Evolutionary conservation across 2,888 invertebrate species (phyloP).

Genomic region (Drosophila stalkeri): DNA sequence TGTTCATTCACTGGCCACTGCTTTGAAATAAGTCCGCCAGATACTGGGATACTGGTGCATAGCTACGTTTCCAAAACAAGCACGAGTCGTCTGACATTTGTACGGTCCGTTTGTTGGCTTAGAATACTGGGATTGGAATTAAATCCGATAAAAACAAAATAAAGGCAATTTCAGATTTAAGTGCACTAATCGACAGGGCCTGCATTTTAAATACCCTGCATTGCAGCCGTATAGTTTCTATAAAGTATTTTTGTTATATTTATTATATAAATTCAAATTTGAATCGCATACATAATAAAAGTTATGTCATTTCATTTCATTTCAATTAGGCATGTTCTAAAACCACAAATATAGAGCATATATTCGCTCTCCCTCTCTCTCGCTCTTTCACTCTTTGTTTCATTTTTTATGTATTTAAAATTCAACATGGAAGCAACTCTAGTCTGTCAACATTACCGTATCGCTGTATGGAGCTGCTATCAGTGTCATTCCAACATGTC

Average conservation of each 20-base stretch:
- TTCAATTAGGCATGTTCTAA: not conserved
- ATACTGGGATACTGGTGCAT: conserved; percentile 50
- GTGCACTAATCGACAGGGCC: not conserved
- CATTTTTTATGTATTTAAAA: not conserved
- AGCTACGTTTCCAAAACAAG: conserved; percentile 57
- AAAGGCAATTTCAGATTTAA: conserved; percentile 30
- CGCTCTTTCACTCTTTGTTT: not conserved
- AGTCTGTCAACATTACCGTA: conserved; percentile 1
- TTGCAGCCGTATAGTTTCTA: not conserved
- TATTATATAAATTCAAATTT: no score
- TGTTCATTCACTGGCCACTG: conserved; percentile 63
- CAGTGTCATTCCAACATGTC: conserved; percentile 45
- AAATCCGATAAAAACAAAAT: conserved; percentile 11
- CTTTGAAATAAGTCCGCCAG: conserved; percentile 80
- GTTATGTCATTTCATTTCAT: no score
- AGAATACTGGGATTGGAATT: conserved; percentile 31
- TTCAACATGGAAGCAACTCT: conserved; percentile 1
- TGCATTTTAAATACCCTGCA: not conserved
- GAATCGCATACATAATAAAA: no score
- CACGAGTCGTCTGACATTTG: conserved; percentile 32
- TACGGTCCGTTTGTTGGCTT: conserved; percentile 32
- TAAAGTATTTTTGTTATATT: no score
- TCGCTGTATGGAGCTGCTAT: conserved; percentile 17
- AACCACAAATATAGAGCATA: not conserved
- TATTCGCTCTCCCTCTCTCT: no score